A percentile compares a stretch with the other conserved stretches of the same genome.
Conservation (phyloP, 2,113 vertebrate species). For the Microcebus ravelobensis region DNA sequence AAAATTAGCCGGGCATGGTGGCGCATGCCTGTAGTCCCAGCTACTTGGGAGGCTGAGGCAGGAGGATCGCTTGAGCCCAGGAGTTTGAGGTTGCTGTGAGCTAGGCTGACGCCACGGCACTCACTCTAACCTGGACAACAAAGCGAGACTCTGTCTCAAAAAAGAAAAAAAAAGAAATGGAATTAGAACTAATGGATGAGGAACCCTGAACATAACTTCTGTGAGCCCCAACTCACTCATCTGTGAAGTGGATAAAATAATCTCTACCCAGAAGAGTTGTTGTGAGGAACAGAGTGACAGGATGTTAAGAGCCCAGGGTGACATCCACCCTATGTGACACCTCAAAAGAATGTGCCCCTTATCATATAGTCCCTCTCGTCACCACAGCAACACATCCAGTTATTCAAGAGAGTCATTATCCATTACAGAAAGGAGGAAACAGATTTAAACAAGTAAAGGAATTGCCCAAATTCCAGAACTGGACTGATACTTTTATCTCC, state of each 20-base stretch:
- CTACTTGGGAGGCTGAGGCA: too few species aligned
- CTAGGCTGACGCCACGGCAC: too few species aligned
- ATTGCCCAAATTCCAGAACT: not conserved
- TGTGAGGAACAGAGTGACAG: not conserved
- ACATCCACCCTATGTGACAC: not conserved
- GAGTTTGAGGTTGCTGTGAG: too few species aligned
- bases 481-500: not conserved
- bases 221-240: not conserved
- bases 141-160: too few species aligned
- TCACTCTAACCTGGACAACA: too few species aligned
- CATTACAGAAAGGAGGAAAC: not conserved
- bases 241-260: constrained; percentile 8
- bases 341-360: not conserved
- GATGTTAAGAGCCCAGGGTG: not conserved
- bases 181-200: not conserved
- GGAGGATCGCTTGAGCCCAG: accelerated
- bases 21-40: too few species aligned
- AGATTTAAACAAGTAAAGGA: not conserved
- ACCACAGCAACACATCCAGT: not conserved
- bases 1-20: too few species aligned
- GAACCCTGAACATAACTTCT: not conserved
- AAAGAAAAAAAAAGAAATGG: not conserved
- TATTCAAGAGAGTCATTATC: not conserved
- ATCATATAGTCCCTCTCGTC: not conserved
- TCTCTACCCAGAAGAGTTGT: not conserved